Evolutionary conservation across 2,113 vertebrate species (phyloP).

Genomic region (Alligator sinensis): DNA sequence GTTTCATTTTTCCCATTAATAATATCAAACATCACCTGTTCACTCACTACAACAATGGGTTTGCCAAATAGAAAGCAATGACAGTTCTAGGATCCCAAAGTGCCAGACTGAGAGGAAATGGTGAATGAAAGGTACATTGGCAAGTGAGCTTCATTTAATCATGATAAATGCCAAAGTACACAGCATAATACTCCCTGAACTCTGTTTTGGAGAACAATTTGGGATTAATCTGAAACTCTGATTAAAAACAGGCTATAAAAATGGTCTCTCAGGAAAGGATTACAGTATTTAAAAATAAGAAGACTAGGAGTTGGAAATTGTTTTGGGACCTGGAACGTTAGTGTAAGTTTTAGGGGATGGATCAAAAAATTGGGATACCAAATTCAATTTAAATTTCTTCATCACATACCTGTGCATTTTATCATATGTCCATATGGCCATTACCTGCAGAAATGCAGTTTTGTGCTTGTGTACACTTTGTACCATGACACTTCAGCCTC

Average conservation of each 20-base stretch:
- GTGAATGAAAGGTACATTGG: neutral
- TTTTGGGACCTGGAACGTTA: neutral
- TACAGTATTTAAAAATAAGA: neutral
- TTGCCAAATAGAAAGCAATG: neutral
- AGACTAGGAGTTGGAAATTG: neutral
- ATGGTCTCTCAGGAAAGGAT: neutral
- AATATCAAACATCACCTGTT: neutral
- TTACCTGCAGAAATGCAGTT: neutral
- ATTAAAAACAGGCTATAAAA: neutral
- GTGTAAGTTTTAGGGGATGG: neutral
- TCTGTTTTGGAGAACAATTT: neutral
- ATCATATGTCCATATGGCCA: neutral
- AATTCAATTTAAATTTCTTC: neutral
- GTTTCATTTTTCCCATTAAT: neutral
- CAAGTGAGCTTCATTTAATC: neutral
- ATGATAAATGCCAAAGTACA: neutral
- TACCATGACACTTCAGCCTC: neutral
- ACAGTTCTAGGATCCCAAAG: neutral
- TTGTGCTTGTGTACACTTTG: neutral
- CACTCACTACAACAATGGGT: neutral
- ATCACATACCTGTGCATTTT: neutral
- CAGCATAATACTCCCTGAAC: neutral
- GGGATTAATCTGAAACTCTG: neutral
- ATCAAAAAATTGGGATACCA: neutral
- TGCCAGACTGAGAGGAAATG: neutral